Evolutionary conservation across 2,797 vertebrate genomes (phyloP).

Genomic region (Orestias chungarensis): DNA sequence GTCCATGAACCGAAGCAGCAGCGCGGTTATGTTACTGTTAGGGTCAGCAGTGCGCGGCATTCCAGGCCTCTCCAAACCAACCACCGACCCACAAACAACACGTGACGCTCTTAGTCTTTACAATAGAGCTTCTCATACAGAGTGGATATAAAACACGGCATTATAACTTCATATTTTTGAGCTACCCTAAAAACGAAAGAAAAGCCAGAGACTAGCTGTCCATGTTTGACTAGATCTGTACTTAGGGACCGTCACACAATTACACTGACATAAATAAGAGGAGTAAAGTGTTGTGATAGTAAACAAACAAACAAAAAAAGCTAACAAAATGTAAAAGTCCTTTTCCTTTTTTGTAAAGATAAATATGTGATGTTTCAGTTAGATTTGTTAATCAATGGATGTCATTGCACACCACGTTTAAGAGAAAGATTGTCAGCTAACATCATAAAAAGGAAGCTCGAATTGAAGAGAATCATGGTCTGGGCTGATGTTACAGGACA

Average conservation of each 20-base stretch:
- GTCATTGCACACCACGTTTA: background rate
- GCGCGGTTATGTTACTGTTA: too few species aligned
- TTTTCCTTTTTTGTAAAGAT: background rate
- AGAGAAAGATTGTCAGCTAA: background rate
- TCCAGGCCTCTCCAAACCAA: background rate
- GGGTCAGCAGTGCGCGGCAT: too few species aligned
- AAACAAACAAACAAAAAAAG: background rate
- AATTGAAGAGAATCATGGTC: too few species aligned
- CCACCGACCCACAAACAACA: background rate
- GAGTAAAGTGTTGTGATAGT: background rate
- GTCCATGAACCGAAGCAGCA: slow-evolving; percentile 25
- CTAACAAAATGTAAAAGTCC: background rate
- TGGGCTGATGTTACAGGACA: background rate
- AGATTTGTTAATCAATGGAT: background rate
- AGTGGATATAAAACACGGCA: background rate
- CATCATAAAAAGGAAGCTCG: too few species aligned
- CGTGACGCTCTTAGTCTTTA: background rate
- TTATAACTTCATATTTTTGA: background rate
- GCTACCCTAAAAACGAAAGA: background rate
- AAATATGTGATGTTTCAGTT: background rate
- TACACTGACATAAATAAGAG: background rate
- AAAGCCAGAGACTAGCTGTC: too few species aligned
- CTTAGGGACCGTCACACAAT: slow-evolving; percentile 24
- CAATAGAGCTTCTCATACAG: background rate
- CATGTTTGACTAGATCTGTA: too few species aligned